Evolutionary conservation across 2,888 invertebrate species (phyloP).

Genomic region (Ormyrus thymus): DNA sequence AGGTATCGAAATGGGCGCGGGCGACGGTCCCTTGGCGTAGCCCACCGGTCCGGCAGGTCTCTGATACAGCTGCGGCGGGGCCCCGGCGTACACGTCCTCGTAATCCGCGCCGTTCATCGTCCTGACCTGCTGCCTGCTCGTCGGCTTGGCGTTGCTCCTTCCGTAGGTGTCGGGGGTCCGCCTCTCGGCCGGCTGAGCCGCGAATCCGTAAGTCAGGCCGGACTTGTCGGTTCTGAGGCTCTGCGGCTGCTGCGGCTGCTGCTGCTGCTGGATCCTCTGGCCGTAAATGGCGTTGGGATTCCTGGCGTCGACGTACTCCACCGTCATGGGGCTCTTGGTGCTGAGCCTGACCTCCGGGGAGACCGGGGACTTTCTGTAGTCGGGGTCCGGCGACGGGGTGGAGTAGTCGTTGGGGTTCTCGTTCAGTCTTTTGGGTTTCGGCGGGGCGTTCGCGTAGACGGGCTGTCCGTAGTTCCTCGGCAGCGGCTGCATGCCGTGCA

Average conservation of each 20-base stretch:
- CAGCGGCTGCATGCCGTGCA: conserved; percentile 67
- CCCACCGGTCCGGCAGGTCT: conserved; percentile 68
- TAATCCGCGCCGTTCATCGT: conserved; percentile 79
- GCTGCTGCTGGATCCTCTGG: conserved; percentile 74
- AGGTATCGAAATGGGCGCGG: conserved; percentile 68
- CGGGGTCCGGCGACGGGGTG: conserved; percentile 79
- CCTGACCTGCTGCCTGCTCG: conserved; percentile 64
- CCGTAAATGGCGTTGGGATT: conserved; percentile 63
- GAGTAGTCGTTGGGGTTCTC: conserved; percentile 82
- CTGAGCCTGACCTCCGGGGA: conserved; percentile 64
- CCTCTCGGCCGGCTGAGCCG: conserved; percentile 77
- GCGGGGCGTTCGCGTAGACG: conserved; percentile 92
- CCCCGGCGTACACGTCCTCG: conserved; percentile 82
- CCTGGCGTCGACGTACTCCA: conserved; percentile 50
- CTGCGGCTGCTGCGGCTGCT: conserved; percentile 70
- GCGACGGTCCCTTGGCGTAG: conserved; percentile 62
- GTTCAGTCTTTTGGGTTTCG: conserved; percentile 88
- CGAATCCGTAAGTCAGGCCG: conserved; percentile 72
- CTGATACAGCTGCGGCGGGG: conserved; percentile 68
- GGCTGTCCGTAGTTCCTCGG: conserved; percentile 79
- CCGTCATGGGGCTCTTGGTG: conserved; percentile 65
- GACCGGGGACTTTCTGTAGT: conserved; percentile 66
- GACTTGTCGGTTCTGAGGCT: conserved; percentile 69
- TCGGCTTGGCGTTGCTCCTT: conserved; percentile 70
- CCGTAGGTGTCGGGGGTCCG: conserved; percentile 91